A percentile compares a stretch with the other conserved stretches of the same genome.
Conservation (phyloP, 2,888 invertebrate species). For the Hyposoter didymator region DNA sequence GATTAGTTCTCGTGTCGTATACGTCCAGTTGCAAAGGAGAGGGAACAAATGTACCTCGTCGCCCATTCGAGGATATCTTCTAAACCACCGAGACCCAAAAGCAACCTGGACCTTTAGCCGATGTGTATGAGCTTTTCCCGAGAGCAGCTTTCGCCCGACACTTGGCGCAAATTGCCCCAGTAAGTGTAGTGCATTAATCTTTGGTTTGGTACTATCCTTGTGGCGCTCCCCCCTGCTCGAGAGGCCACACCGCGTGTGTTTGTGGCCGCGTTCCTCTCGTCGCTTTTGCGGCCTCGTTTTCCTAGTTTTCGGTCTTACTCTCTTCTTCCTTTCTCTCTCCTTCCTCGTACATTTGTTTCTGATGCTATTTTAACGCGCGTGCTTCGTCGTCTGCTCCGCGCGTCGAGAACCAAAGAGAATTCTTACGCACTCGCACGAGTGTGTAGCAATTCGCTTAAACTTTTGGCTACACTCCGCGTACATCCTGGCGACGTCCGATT, state of each 20-base stretch:
- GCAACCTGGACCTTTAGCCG: slow-evolving; percentile 59
- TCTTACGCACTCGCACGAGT: slow-evolving; percentile 63
- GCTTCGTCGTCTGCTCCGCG: slow-evolving; percentile 25
- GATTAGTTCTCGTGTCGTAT: neutral
- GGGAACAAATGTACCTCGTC: slow-evolving; percentile 79
- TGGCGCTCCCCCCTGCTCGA: slow-evolving; percentile 68
- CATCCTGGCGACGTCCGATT: slow-evolving; percentile 42
- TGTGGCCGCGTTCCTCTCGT: slow-evolving; percentile 82
- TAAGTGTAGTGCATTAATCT: slow-evolving; percentile 84
- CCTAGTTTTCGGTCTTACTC: slow-evolving; percentile 71
- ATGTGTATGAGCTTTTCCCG: slow-evolving; percentile 57
- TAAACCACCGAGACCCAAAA: slow-evolving; percentile 29
- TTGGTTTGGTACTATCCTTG: slow-evolving; percentile 82
- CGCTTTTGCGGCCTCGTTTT: slow-evolving; percentile 79
- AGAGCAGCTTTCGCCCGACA: slow-evolving; percentile 77
- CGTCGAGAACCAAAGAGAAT: slow-evolving; percentile 56
- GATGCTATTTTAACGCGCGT: slow-evolving; percentile 52
- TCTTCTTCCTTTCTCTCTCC: slow-evolving; percentile 52
- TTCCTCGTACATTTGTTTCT: slow-evolving; percentile 53
- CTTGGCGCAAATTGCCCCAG: slow-evolving; percentile 84
- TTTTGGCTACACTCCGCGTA: slow-evolving; percentile 30
- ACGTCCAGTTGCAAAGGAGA: slow-evolving; percentile 21
- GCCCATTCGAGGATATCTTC: slow-evolving; percentile 71
- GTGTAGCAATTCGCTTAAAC: slow-evolving; percentile 37
- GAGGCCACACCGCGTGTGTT: slow-evolving; percentile 78